Evolutionary conservation across 2,888 invertebrate species (phyloP).

Genomic region (Catocala fraxini): DNA sequence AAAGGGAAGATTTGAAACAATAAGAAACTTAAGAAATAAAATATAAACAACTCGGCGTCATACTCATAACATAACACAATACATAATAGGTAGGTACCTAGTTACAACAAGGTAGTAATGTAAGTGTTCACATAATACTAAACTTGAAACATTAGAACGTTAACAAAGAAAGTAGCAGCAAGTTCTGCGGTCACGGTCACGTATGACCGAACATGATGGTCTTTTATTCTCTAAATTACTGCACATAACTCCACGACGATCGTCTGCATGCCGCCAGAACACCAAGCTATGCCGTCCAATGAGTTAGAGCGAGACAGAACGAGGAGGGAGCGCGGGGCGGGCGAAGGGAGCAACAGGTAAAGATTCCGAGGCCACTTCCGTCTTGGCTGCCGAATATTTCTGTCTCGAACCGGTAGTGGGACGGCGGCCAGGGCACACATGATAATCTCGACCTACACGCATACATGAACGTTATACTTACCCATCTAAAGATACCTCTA

Average conservation of each 20-base stretch:
- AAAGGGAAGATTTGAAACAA: not conserved
- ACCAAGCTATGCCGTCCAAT: constrained; percentile 52
- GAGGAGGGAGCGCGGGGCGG: constrained; percentile 74
- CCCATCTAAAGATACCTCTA: not conserved
- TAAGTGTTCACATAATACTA: constrained; percentile 48
- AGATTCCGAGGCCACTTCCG: constrained; percentile 88
- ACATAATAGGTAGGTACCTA: not conserved
- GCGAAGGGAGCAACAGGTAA: constrained; percentile 88
- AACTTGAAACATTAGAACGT: constrained; percentile 53
- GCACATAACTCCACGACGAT: constrained; percentile 76
- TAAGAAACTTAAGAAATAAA: not conserved
- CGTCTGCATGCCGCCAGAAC: constrained; percentile 68
- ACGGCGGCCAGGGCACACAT: constrained; percentile 81
- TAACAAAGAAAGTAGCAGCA: constrained; percentile 77
- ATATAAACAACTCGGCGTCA: not conserved
- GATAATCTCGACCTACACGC: constrained; percentile 66
- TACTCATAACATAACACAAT: constrained; percentile 1
- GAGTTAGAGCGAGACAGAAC: constrained; percentile 73
- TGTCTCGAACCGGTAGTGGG: constrained; percentile 88
- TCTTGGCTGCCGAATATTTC: constrained; percentile 88
- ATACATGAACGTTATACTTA: constrained; percentile 47
- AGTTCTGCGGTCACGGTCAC: constrained; percentile 84
- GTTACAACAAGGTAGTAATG: constrained; percentile 21
- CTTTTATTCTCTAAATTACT: constrained; percentile 83
- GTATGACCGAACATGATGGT: constrained; percentile 75